A percentile compares a stretch with the other conserved stretches of the same genome.
Conservation (phyloP, 2,113 vertebrate species). For the Mus musculus region DNA sequence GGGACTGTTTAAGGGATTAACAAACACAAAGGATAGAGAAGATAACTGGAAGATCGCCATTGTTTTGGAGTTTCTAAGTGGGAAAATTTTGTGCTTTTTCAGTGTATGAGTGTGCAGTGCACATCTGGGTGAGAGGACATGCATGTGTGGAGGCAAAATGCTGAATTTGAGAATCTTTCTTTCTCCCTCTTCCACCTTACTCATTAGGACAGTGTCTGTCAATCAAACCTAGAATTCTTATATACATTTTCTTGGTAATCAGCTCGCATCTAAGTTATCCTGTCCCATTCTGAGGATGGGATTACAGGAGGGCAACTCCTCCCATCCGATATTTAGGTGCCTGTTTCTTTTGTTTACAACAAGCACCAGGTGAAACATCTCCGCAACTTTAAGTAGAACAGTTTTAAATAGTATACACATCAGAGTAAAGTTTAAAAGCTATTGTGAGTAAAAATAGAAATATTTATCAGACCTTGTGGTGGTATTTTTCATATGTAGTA, state of each 20-base stretch:
- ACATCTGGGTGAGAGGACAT: neutral
- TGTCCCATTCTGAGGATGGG: neutral
- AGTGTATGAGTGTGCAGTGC: neutral
- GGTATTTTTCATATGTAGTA: neutral
- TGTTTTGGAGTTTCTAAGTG: neutral
- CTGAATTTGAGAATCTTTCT: neutral
- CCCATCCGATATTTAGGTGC: neutral
- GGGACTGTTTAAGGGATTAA: neutral
- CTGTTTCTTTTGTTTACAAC: neutral
- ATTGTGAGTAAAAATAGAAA: neutral
- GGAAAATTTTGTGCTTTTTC: neutral
- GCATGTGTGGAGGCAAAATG: neutral
- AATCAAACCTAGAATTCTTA: neutral
- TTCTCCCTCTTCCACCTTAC: neutral
- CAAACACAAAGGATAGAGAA: neutral
- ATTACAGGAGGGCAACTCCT: neutral
- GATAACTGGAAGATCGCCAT: neutral
- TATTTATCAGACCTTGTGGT: neutral
- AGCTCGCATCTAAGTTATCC: neutral
- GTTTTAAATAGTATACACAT: neutral
- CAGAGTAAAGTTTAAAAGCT: neutral
- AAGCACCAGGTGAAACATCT: neutral
- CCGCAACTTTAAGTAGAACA: neutral
- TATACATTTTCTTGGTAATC: neutral
- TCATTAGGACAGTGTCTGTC: neutral